Evolutionary conservation across 2,888 invertebrate genomes (phyloP).

Genomic region (Tribolium freemani): DNA sequence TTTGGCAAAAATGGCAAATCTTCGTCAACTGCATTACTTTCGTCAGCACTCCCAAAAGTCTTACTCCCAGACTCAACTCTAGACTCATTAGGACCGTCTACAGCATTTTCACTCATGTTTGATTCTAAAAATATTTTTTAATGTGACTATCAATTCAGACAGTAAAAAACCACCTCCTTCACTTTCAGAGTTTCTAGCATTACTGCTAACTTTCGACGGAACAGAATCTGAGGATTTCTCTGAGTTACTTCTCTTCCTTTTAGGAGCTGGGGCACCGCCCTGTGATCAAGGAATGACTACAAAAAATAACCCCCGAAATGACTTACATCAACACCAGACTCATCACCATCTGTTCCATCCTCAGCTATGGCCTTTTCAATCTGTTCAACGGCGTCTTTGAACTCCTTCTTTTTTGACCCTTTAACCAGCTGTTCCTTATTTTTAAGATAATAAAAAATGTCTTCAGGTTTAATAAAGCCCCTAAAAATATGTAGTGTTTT

Average conservation of each 20-base stretch:
- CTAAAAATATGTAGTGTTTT: slow-evolving; percentile 62
- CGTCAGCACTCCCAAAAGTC: slow-evolving; percentile 14
- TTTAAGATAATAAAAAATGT: slow-evolving; percentile 86
- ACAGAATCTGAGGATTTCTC: slow-evolving; percentile 28
- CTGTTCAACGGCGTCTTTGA: slow-evolving; percentile 89
- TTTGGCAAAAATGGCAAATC: slow-evolving; percentile 16
- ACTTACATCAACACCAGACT: slow-evolving; percentile 56
- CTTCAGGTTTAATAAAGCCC: slow-evolving; percentile 85
- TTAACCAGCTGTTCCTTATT: slow-evolving; percentile 84
- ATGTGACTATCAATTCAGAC: not conserved
- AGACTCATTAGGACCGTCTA: slow-evolving; percentile 13
- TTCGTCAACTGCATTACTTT: slow-evolving; percentile 36
- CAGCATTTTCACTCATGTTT: slow-evolving; percentile 23
- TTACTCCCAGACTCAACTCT: slow-evolving; percentile 34
- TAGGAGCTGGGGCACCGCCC: slow-evolving; percentile 15
- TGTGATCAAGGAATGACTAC: not conserved
- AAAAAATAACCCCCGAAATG: not conserved
- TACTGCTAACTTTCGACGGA: slow-evolving; percentile 21
- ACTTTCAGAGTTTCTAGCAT: slow-evolving; percentile 32
- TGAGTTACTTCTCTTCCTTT: slow-evolving; percentile 30
- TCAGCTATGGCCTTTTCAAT: slow-evolving; percentile 81
- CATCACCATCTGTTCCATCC: slow-evolving; percentile 60
- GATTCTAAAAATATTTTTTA: slow-evolving; percentile 17
- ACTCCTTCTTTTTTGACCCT: slow-evolving; percentile 86
- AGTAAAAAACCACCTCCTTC: slow-evolving; percentile 15